Percentiles rank a stretch among this genome's conserved stretches.
Conservation (phyloP, 2,797 vertebrate species). For the Sebastes taczanowskii region DNA sequence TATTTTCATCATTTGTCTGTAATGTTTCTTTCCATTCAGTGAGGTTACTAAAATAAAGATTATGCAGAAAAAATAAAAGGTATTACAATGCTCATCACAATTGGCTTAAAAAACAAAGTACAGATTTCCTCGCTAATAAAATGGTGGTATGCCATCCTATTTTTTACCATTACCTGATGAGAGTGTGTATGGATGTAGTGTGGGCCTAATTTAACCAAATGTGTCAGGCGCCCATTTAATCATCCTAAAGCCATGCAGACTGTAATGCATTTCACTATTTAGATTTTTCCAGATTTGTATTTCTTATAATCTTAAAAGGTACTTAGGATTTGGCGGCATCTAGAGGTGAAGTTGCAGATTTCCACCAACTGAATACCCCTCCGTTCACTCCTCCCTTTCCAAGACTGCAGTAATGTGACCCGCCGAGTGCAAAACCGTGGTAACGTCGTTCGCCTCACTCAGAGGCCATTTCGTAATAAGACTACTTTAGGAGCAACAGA, state of each 20-base stretch:
- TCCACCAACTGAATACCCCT: not conserved
- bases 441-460: too few species aligned
- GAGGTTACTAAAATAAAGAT: conserved; percentile 9
- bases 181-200: not conserved
- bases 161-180: not conserved
- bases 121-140: not conserved
- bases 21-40: conserved; percentile 7
- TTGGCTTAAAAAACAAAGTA: not conserved
- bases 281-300: not conserved
- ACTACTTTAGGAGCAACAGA: too few species aligned
- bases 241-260: not conserved
- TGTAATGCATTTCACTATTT: not conserved
- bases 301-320: not conserved
- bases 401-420: not conserved
- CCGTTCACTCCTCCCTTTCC: not conserved
- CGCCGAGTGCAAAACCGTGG: too few species aligned
- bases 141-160: not conserved
- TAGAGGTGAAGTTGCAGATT: not conserved
- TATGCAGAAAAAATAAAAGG: not conserved
- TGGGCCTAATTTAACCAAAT: not conserved
- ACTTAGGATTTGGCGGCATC: too few species aligned
- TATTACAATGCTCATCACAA: not conserved
- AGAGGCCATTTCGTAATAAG: too few species aligned
- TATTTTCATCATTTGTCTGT: conserved; percentile 28
- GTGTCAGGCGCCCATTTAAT: not conserved